Evolutionary conservation across 2,888 invertebrate species (phyloP).

Genomic region (Papilio demoleus): DNA sequence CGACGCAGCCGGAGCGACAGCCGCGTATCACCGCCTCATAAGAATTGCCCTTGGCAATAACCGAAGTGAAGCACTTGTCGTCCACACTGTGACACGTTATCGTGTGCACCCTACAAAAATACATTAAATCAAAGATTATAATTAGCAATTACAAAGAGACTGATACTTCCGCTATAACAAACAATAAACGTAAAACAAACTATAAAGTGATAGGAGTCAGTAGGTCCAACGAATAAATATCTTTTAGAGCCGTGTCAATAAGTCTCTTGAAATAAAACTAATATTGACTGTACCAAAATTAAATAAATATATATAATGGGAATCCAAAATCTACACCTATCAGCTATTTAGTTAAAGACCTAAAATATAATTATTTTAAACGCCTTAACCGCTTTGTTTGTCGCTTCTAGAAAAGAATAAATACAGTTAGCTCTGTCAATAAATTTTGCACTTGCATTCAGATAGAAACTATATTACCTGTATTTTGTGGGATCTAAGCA

Average conservation of each 20-base stretch:
- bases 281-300: too few relatives aligned
- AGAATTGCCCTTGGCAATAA: conserved; percentile 61
- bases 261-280: too few relatives aligned
- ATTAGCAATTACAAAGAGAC: neutral
- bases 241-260: too few relatives aligned
- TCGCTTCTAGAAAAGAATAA: too few relatives aligned
- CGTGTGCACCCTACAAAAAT: conserved; percentile 65
- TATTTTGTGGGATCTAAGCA: conserved; percentile 75
- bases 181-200: too few relatives aligned
- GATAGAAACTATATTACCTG: conserved; percentile 54
- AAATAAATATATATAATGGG: too few relatives aligned
- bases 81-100: conserved; percentile 71
- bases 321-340: too few relatives aligned
- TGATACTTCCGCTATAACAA: neutral
- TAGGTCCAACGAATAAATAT: too few relatives aligned
- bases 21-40: conserved; percentile 73
- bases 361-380: too few relatives aligned
- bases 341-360: too few relatives aligned
- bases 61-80: conserved; percentile 75
- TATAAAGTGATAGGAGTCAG: too few relatives aligned
- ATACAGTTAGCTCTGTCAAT: neutral
- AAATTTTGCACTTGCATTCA: neutral
- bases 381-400: too few relatives aligned
- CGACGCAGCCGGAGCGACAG: conserved; percentile 68
- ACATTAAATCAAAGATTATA: conserved; percentile 9